A percentile compares a stretch with the other conserved stretches of the same genome.
Conservation (phyloP, 1,140 invertebrate genomes). For the Leptinotarsa undecemlineata region DNA sequence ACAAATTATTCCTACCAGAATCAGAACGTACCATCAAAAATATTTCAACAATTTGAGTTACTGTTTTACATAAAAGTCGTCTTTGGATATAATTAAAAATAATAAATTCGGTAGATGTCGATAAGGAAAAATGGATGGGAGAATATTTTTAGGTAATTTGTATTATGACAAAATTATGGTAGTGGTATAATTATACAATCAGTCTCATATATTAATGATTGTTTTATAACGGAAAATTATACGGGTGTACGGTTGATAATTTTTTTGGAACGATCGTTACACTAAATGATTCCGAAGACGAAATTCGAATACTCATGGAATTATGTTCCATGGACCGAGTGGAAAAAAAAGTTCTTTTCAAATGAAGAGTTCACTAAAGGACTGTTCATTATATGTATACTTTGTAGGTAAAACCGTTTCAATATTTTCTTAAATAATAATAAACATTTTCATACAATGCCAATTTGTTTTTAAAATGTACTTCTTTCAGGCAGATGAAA, state of each 20-base stretch:
- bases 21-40: slow-evolving; percentile 11
- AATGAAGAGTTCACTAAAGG: too few relatives aligned
- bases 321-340: too few relatives aligned
- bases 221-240: slow-evolving; percentile 5
- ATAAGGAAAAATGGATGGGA: slow-evolving; percentile 2
- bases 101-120: slow-evolving; percentile 6
- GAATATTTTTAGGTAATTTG: slow-evolving; percentile 1
- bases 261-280: too few relatives aligned
- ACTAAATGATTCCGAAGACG: too few relatives aligned
- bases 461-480: too few relatives aligned
- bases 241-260: not conserved
- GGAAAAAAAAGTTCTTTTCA: too few relatives aligned
- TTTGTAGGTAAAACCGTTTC: too few relatives aligned
- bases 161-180: slow-evolving; percentile 1
- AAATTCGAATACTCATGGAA: too few relatives aligned
- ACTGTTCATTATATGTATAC: too few relatives aligned
- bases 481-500: too few relatives aligned
- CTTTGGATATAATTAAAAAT: slow-evolving; percentile 10
- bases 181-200: slow-evolving; percentile 6
- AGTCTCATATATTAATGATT: not conserved
- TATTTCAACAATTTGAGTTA: slow-evolving; percentile 15
- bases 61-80: slow-evolving; percentile 16
- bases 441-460: too few relatives aligned
- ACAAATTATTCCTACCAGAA: slow-evolving; percentile 9
- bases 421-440: too few relatives aligned